These are phyloP conservation scores for Phataginus tricuspis DNA, from an alignment of 2,797 vertebrate genomes.

Conservation along the genomic window DNA sequence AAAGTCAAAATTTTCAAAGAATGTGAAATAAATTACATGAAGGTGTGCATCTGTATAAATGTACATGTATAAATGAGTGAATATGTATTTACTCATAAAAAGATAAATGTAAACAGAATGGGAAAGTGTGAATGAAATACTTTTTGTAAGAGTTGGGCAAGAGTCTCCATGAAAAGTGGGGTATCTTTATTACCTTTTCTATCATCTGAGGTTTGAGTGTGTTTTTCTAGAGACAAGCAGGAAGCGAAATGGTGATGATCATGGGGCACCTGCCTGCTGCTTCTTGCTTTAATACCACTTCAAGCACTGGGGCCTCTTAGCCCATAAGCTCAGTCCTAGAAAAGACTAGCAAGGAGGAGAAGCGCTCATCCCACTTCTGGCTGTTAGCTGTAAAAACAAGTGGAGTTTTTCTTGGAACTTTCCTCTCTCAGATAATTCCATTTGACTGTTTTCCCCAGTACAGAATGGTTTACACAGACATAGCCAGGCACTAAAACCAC, in stretches of 20 bases:
- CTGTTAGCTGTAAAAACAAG: background rate
- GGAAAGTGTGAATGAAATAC: background rate
- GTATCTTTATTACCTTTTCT: background rate
- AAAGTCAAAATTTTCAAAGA: background rate
- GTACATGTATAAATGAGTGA: background rate
- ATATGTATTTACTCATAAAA: conserved; percentile 37
- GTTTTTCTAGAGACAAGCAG: conserved; percentile 7
- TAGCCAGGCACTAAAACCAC: background rate
- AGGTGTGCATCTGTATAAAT: background rate
- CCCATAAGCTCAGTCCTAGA: no score
- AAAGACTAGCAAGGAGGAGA: background rate
- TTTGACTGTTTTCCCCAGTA: background rate
- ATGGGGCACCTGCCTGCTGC: background rate
- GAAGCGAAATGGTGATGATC: background rate
- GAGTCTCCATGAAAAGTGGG: background rate
- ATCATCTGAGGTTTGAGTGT: background rate
- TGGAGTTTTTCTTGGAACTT: background rate
- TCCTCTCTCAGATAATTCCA: background rate
- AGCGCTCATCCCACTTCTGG: background rate
- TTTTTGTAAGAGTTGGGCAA: background rate
- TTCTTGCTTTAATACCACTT: background rate
- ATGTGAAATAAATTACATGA: background rate
- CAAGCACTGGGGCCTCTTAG: background rate
- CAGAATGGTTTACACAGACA: background rate
- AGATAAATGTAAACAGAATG: conserved; percentile 16